A percentile compares a stretch with the other conserved stretches of the same genome.
Conservation (phyloP, 2,797 vertebrate species). For the Gallinago stenura region DNA sequence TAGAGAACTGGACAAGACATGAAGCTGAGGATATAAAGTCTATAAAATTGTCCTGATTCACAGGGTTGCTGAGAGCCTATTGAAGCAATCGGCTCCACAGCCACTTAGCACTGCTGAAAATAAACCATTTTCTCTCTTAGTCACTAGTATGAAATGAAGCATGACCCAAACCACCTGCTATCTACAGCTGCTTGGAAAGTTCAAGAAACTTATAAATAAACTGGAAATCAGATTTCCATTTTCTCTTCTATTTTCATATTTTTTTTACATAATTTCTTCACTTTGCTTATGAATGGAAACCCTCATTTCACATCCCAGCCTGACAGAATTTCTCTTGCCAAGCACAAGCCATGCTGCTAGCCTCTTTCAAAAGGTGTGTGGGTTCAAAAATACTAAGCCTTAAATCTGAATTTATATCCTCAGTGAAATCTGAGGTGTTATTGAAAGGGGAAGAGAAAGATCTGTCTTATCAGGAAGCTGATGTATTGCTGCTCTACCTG, state of each 20-base stretch:
- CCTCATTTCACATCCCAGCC: background rate
- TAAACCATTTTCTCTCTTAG: background rate
- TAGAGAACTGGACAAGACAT: background rate
- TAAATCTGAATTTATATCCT: background rate
- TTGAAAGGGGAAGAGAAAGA: background rate
- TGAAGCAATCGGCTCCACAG: background rate
- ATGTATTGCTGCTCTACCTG: background rate
- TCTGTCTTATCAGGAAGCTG: background rate
- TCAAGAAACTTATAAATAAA: conserved; percentile 3
- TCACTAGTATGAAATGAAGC: background rate
- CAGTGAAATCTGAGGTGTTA: background rate
- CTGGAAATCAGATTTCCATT: background rate
- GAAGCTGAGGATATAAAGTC: background rate
- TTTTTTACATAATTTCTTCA: background rate
- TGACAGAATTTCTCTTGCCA: background rate
- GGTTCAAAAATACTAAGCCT: background rate
- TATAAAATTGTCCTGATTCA: background rate
- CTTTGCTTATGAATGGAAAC: background rate
- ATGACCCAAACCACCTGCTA: conserved; percentile 5
- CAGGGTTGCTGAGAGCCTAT: background rate
- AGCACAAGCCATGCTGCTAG: background rate
- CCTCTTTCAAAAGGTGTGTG: background rate
- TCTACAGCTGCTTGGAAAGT: background rate
- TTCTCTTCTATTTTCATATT: background rate
- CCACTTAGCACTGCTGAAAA: conserved; percentile 1